Conservation (phyloP, 2,888 invertebrate genomes). For the Leptinotarsa haldemani region DNA sequence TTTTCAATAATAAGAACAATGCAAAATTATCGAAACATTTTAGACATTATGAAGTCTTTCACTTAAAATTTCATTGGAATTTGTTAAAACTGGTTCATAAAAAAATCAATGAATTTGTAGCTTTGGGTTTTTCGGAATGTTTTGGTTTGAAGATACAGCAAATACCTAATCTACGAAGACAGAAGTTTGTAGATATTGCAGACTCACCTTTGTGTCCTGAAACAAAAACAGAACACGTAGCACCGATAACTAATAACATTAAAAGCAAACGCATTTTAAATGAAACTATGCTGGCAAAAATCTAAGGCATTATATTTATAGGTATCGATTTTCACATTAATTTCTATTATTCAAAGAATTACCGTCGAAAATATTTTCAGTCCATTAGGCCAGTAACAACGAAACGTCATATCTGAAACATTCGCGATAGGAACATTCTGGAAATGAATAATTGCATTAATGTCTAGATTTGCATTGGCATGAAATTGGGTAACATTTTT, state of each 20-base stretch:
- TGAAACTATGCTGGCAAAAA: background rate
- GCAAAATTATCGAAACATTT: too few species aligned
- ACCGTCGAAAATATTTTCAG: background rate
- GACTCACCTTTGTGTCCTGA: constrained; percentile 2
- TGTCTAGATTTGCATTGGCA: background rate
- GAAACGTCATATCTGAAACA: background rate
- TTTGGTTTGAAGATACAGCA: too few species aligned
- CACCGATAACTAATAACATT: background rate
- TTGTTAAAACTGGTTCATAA: too few species aligned
- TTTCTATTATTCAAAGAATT: background rate
- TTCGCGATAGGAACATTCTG: constrained; percentile 13
- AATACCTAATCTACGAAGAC: too few species aligned
- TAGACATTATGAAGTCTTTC: too few species aligned
- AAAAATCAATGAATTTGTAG: too few species aligned
- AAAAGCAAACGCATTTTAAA: background rate
- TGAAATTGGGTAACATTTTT: constrained; percentile 14
- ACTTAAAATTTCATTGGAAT: too few species aligned
- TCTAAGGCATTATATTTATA: background rate
- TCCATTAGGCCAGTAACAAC: background rate
- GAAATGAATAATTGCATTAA: constrained; percentile 9
- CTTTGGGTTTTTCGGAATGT: too few species aligned
- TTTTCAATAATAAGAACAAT: too few species aligned
- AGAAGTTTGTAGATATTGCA: too few species aligned
- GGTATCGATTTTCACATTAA: background rate
- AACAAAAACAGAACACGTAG: background rate